Evolutionary conservation across 2,888 invertebrate genomes (phyloP).

Genomic region (Orchestes rusci): DNA sequence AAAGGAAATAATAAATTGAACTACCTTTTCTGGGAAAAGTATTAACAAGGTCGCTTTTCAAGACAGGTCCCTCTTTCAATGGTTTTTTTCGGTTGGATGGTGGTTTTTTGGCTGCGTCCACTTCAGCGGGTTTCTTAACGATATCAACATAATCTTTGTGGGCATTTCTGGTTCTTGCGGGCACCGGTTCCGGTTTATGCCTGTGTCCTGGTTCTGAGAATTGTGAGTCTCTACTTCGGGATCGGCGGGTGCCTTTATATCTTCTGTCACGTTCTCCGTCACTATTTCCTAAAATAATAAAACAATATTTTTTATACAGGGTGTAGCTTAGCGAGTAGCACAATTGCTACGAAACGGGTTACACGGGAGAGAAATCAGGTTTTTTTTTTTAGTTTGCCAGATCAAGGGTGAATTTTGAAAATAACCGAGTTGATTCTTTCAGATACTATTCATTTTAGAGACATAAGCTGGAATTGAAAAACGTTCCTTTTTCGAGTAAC

Average conservation of each 20-base stretch:
- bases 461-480: too few species aligned
- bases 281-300: constrained; percentile 41
- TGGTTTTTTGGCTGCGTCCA: constrained; percentile 33
- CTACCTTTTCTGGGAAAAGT: constrained; percentile 41
- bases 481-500: too few species aligned
- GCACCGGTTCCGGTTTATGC: constrained; percentile 35
- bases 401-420: too few species aligned
- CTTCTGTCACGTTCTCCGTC: constrained; percentile 53
- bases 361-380: too few species aligned
- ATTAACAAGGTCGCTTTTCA: constrained; percentile 34
- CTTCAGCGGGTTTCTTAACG: constrained; percentile 10
- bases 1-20: too few species aligned
- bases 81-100: constrained; percentile 35
- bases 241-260: constrained; percentile 46
- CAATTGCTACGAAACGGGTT: too few species aligned
- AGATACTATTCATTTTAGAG: too few species aligned
- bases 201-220: constrained; percentile 39
- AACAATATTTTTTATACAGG: constrained; percentile 10
- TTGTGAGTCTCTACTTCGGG: constrained; percentile 43
- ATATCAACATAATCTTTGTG: constrained; percentile 19
- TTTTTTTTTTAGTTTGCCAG: too few species aligned
- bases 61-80: constrained; percentile 34
- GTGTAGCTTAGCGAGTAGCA: too few species aligned
- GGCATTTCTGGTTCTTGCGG: constrained; percentile 31
- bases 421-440: too few species aligned